These are phyloP conservation scores for Petrocephalus schoutedeni DNA, from an alignment of 2,797 vertebrate genomes.

Conservation along the genomic window DNA sequence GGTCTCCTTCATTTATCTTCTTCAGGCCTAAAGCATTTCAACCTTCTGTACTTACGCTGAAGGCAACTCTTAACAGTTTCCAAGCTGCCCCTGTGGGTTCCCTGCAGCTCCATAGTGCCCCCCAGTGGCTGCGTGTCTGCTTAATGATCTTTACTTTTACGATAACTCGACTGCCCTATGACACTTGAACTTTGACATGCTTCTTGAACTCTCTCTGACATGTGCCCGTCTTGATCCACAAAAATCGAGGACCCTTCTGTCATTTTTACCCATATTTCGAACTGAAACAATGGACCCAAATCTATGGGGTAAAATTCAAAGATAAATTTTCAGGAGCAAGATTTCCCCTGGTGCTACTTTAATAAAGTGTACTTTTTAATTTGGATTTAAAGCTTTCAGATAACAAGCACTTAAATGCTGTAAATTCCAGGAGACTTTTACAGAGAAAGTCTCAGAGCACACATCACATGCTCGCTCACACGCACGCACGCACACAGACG, in stretches of 20 bases:
- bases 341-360: neutral
- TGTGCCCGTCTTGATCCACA: neutral
- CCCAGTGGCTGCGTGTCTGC: neutral
- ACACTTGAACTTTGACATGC: neutral
- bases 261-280: neutral
- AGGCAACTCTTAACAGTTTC: neutral
- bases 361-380: neutral
- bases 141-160: neutral
- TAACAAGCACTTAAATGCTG: neutral
- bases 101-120: neutral
- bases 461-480: neutral
- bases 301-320: neutral
- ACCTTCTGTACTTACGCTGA: slow-evolving; percentile 4
- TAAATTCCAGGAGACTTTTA: neutral
- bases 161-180: neutral
- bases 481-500: slow-evolving; percentile 4
- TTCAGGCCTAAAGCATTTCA: neutral
- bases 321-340: neutral
- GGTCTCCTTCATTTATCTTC: slow-evolving; percentile 19
- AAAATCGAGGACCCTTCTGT: neutral
- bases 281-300: neutral
- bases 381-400: neutral
- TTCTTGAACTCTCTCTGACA: neutral
- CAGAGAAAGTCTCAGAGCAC: neutral
- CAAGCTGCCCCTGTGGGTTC: neutral